Evolutionary conservation across 2,113 vertebrate genomes (phyloP).

Genomic region (Leptodactylus fuscus): DNA sequence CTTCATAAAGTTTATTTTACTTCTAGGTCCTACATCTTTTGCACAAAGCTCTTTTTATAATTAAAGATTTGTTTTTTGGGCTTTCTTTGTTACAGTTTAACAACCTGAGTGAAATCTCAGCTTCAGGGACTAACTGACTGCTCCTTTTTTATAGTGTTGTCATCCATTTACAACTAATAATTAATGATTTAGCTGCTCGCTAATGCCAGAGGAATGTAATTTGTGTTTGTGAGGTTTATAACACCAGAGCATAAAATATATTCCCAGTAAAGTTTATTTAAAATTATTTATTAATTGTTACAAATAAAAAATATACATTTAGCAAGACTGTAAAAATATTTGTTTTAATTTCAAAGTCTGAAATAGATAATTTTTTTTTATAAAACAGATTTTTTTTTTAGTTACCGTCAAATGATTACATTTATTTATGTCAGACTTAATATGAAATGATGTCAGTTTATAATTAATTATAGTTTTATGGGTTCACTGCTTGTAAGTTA

Average conservation of each 20-base stretch:
- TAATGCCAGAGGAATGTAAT: constrained; percentile 33
- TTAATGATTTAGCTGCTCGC: constrained; percentile 39
- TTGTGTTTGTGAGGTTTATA: neutral
- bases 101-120: neutral
- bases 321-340: no score
- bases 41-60: neutral
- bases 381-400: neutral
- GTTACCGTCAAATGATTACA: neutral
- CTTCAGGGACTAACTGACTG: constrained; percentile 27
- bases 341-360: no score
- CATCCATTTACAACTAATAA: constrained; percentile 42
- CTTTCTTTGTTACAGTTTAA: constrained; percentile 9
- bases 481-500: no score
- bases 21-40: neutral
- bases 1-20: constrained; percentile 14
- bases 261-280: neutral
- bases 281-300: neutral
- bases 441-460: neutral
- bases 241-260: neutral
- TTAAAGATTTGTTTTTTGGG: neutral
- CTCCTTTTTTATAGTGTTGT: constrained; percentile 37
- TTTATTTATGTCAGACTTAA: neutral
- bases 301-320: neutral
- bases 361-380: neutral
- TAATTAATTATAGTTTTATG: neutral